Percentiles rank a stretch among this genome's conserved stretches.
phyloP scores from a whole-genome alignment of 2,888 invertebrate species.

The Cryptus viduatorius region DNA sequence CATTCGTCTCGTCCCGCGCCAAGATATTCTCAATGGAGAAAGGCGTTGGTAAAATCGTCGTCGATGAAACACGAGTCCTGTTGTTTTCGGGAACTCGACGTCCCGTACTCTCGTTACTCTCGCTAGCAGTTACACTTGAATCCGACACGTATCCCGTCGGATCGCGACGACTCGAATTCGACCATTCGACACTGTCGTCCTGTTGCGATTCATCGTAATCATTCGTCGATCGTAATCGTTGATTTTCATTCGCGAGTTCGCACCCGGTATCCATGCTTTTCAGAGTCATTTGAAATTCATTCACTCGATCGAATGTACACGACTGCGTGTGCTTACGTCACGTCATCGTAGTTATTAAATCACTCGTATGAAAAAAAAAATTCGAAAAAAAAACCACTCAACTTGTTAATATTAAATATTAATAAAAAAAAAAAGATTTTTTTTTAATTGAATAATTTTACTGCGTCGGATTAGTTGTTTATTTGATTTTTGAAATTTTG shows the following conservation, averaged over 20 bases:
- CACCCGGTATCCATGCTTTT: constrained; percentile 57
- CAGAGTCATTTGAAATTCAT: constrained; percentile 60
- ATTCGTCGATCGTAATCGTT: constrained; percentile 29
- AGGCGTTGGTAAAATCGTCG: constrained; percentile 75
- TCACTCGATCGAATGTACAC: background rate
- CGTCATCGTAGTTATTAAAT: background rate
- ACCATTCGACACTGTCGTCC: constrained; percentile 55
- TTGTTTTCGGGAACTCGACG: constrained; percentile 57
- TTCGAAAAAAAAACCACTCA: background rate
- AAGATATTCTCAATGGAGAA: constrained; percentile 82
- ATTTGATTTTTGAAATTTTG: background rate
- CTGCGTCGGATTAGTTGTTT: background rate
- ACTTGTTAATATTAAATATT: background rate
- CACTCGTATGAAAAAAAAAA: background rate
- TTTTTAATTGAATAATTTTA: background rate
- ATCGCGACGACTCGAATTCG: constrained; percentile 50
- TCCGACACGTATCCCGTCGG: constrained; percentile 75
- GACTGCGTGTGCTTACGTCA: background rate
- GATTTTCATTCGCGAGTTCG: constrained; percentile 42
- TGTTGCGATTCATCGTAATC: constrained; percentile 34
- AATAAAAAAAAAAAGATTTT: background rate
- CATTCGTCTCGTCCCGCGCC: constrained; percentile 71
- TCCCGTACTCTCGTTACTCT: constrained; percentile 67
- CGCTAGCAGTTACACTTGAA: constrained; percentile 74
- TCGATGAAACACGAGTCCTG: constrained; percentile 67